Evolutionary conservation across 2,888 invertebrate genomes (phyloP).

Genomic region (Phyllotreta striolata): DNA sequence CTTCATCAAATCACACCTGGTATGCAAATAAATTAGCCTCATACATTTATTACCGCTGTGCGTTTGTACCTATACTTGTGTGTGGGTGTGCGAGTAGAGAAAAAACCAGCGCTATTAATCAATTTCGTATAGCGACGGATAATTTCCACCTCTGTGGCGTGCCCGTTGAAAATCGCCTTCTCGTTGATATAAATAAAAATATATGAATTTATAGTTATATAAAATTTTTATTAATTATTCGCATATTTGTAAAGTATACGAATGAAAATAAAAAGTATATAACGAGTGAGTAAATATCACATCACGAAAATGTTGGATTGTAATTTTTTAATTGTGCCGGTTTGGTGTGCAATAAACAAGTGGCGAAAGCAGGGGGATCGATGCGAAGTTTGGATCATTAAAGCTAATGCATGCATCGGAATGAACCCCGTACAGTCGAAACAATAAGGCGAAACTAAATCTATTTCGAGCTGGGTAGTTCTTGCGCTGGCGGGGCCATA

Average conservation of each 20-base stretch:
- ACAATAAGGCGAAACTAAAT: slow-evolving; percentile 11
- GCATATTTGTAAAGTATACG: too few species aligned
- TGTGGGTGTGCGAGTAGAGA: background rate
- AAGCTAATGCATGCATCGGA: too few species aligned
- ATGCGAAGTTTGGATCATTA: too few species aligned
- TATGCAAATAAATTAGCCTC: slow-evolving; percentile 38
- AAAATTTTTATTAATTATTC: too few species aligned
- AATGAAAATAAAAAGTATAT: too few species aligned
- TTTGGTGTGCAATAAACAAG: too few species aligned
- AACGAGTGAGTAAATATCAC: too few species aligned
- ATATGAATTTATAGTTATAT: too few species aligned
- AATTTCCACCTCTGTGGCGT: background rate
- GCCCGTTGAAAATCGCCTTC: background rate
- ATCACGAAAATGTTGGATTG: too few species aligned
- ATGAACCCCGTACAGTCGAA: too few species aligned
- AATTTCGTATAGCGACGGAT: background rate
- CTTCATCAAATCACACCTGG: slow-evolving; percentile 35
- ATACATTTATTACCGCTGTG: slow-evolving; percentile 32
- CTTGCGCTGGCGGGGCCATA: slow-evolving; percentile 7
- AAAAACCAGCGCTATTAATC: background rate
- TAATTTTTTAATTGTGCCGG: too few species aligned
- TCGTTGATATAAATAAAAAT: slow-evolving; percentile 17
- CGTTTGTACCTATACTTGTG: slow-evolving; percentile 15
- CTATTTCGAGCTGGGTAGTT: slow-evolving; percentile 11
- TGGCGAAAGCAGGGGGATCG: too few species aligned